Conservation (phyloP, 2,797 vertebrate species). For the Macrochelys suwanniensis region DNA sequence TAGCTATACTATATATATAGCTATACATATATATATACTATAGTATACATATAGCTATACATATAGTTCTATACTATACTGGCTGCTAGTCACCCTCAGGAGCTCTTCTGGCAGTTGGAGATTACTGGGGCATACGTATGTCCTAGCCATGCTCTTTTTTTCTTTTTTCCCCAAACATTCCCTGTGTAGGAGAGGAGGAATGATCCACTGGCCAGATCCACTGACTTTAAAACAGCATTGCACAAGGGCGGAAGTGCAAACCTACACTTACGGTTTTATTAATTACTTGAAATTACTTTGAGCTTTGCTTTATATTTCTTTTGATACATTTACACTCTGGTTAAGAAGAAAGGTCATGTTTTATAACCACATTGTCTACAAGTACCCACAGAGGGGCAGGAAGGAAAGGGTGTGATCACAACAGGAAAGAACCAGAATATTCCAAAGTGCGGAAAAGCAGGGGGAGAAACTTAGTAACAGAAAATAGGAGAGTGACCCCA, state of each 20-base stretch:
- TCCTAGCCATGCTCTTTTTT: neutral
- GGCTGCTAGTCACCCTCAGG: rapidly evolving
- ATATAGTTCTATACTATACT: neutral
- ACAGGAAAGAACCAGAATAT: slow-evolving; percentile 59
- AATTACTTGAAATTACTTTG: neutral
- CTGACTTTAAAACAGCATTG: neutral
- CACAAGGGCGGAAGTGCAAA: neutral
- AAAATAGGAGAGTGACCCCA: neutral
- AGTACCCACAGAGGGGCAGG: slow-evolving; percentile 13
- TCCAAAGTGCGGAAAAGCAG: neutral
- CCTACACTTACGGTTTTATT: neutral
- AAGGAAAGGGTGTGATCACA: slow-evolving; percentile 67
- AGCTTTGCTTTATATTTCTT: neutral
- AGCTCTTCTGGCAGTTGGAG: rapidly evolving
- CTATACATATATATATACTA: neutral
- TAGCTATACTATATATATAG: too few relatives aligned
- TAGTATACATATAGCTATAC: too few relatives aligned
- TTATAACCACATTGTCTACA: neutral
- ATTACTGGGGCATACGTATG: neutral
- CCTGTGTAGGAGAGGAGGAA: rapidly evolving
- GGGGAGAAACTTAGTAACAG: neutral
- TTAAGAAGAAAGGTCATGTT: neutral
- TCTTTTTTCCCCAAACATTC: too few relatives aligned
- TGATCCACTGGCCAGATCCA: neutral
- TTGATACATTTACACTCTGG: neutral